These are phyloP conservation scores for Onthophagus sagittarius DNA, from an alignment of 2,888 invertebrate species.

Conservation along the genomic window DNA sequence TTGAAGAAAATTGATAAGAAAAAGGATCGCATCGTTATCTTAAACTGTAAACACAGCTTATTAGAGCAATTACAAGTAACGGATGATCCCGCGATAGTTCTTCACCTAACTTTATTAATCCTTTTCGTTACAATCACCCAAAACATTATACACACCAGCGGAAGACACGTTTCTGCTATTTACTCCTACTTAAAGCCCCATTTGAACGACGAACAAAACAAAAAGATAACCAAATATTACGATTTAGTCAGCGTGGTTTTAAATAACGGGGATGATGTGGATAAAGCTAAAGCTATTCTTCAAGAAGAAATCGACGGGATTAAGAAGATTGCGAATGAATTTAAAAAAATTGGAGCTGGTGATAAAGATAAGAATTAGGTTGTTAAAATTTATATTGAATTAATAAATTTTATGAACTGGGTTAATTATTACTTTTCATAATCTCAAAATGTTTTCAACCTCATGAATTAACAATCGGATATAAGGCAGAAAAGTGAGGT, in stretches of 20 bases:
- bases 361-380: conserved; percentile 24
- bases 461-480: too few relatives aligned
- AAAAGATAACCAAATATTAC: conserved; percentile 67
- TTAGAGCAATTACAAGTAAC: conserved; percentile 72
- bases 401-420: neutral
- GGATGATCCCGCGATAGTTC: conserved; percentile 71
- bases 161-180: conserved; percentile 83
- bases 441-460: too few relatives aligned
- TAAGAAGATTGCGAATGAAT: conserved; percentile 54
- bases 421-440: too few relatives aligned
- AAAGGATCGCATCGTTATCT: conserved; percentile 71
- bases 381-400: neutral
- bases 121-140: conserved; percentile 79
- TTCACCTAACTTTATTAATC: conserved; percentile 74
- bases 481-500: too few relatives aligned
- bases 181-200: conserved; percentile 68
- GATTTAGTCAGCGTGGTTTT: conserved; percentile 65
- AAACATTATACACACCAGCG: conserved; percentile 86
- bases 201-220: conserved; percentile 62
- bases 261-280: conserved; percentile 53
- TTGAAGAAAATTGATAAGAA: conserved; percentile 88
- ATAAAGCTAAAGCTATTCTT: conserved; percentile 50
- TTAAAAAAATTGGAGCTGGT: conserved; percentile 45
- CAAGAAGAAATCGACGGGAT: conserved; percentile 50
- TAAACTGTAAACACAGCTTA: conserved; percentile 77